These are phyloP conservation scores for Microtus californicus DNA, from an alignment of 2,797 vertebrate genomes.

Conservation along the genomic window DNA sequence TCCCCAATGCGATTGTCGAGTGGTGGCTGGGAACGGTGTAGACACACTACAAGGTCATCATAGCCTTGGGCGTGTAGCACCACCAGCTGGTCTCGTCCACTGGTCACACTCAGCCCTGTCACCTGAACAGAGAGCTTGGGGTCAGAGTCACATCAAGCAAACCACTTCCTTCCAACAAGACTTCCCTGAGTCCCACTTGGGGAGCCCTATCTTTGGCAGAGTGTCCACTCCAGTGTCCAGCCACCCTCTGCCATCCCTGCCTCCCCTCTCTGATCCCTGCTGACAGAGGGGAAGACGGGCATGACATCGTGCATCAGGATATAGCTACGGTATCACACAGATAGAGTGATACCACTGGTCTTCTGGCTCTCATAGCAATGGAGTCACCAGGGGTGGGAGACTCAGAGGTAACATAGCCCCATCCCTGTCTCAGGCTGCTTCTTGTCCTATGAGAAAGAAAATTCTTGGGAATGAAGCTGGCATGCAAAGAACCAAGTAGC, in stretches of 20 bases:
- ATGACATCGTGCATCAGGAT: not conserved
- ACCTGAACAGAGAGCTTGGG: constrained; percentile 85
- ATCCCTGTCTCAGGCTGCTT: not conserved
- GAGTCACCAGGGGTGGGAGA: not conserved
- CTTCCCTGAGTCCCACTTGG: no score
- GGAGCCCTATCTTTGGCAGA: not conserved
- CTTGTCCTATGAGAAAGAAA: not conserved
- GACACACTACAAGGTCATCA: constrained; percentile 91
- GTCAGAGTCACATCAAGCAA: not conserved
- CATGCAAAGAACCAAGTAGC: not conserved
- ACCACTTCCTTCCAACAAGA: not conserved
- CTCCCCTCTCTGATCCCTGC: not conserved
- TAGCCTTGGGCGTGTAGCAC: constrained; percentile 90
- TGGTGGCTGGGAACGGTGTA: constrained; percentile 89
- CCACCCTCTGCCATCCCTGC: accelerated
- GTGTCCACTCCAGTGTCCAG: no score
- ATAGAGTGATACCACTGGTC: not conserved
- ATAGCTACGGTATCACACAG: not conserved
- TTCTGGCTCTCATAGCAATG: not conserved
- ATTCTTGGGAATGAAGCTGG: not conserved
- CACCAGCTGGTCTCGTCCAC: constrained; percentile 93
- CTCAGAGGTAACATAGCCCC: not conserved
- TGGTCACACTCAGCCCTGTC: constrained; percentile 92
- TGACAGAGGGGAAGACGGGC: not conserved
- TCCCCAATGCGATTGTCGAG: constrained; percentile 93